Conservation (phyloP, 2,113 vertebrate genomes). For the Microcebus jonahi region DNA sequence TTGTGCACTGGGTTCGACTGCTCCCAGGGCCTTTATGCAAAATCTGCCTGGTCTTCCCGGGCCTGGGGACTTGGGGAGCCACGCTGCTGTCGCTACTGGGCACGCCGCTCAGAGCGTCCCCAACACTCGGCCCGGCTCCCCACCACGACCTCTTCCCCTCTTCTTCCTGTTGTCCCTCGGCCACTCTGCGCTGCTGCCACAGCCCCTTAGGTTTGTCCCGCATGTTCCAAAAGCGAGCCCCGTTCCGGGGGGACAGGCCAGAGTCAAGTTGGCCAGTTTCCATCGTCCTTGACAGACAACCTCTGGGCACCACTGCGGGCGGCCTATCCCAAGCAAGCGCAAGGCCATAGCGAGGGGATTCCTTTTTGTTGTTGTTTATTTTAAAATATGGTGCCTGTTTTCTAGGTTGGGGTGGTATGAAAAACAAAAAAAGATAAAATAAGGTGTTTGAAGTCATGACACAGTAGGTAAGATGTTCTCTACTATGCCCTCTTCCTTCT, state of each 20-base stretch:
- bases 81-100: rapidly evolving
- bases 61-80: rapidly evolving
- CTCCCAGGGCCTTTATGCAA: neutral
- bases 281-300: rapidly evolving
- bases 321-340: neutral
- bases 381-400: neutral
- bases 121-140: neutral
- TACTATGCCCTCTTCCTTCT: neutral
- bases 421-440: neutral
- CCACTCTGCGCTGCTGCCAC: rapidly evolving
- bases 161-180: rapidly evolving
- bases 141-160: neutral
- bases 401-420: neutral
- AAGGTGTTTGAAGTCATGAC: neutral
- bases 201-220: neutral
- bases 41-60: neutral
- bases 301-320: neutral
- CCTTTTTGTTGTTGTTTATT: neutral
- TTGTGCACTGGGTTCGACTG: neutral
- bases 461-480: no score
- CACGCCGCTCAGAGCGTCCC: rapidly evolving
- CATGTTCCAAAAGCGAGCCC: no score
- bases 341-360: neutral
- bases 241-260: rapidly evolving
- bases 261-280: neutral